These are phyloP conservation scores for Aeoliscus strigatus DNA, from an alignment of 2,797 vertebrate species.

Conservation along the genomic window DNA sequence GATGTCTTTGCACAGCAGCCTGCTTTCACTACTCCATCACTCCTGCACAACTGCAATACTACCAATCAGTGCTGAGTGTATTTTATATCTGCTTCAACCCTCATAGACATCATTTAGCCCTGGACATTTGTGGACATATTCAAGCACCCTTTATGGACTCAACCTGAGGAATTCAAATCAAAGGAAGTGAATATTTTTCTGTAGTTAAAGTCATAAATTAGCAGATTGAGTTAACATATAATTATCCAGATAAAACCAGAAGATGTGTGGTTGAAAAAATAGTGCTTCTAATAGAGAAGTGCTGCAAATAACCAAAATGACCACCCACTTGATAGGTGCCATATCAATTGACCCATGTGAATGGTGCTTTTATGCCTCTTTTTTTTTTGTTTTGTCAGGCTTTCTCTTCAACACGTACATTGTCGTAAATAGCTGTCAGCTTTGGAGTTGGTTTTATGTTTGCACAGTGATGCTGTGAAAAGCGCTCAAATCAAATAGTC, in stretches of 20 bases:
- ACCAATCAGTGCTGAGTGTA: too few relatives aligned
- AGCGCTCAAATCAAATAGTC: constrained; percentile 42
- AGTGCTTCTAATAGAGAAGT: too few relatives aligned
- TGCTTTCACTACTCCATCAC: constrained; percentile 30
- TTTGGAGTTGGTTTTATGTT: constrained; percentile 50
- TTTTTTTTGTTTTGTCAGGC: constrained; percentile 42
- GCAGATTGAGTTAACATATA: too few relatives aligned
- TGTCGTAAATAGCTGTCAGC: constrained; percentile 53
- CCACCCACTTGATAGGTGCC: constrained; percentile 32
- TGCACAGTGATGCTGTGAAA: constrained; percentile 21
- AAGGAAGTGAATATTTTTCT: constrained; percentile 52
- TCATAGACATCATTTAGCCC: too few relatives aligned
- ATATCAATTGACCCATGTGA: constrained; percentile 51
- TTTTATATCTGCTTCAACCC: too few relatives aligned
- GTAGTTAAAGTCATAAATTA: too few relatives aligned
- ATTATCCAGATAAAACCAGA: too few relatives aligned
- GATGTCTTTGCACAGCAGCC: constrained; percentile 51
- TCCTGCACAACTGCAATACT: constrained; percentile 16
- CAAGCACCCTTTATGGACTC: constrained; percentile 67
- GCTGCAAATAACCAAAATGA: constrained; percentile 27
- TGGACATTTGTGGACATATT: constrained; percentile 61
- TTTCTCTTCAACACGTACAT: constrained; percentile 30
- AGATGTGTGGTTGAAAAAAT: too few relatives aligned
- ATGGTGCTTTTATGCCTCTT: constrained; percentile 37
- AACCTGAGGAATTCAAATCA: constrained; percentile 68